Evolutionary conservation across 2,888 invertebrate species (phyloP), one percentile per base, ranked within the genome.

Genomic region (Mythimna lalbum): DNA sequence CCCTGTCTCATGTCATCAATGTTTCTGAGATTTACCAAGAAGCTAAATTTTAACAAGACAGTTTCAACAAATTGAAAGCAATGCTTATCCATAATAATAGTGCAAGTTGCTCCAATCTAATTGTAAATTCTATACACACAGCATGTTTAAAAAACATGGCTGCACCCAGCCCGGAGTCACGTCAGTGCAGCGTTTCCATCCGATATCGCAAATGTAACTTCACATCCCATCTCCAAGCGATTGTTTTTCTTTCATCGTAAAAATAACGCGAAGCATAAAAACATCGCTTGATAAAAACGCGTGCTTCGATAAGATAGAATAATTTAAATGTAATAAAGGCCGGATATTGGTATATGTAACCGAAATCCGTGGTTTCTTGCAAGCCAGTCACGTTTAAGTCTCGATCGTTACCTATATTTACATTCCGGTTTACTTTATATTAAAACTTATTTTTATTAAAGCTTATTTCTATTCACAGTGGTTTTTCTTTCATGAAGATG

Each of bases 391-490:
- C 82, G 84, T 84, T 69, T 76, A 55, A 68, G 63, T 43, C 64
- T 73, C 74, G 66, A 81, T 81, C 85, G 78, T 84, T 82, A 79
- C 76, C 63, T 64, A 69, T 81, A 84, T 81, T 78, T 82, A 71
- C 76, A 78, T 78, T 71, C 66, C 27, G 73, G 76, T 83, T 84
- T 83, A 76, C 75, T 80, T 83, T 84, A 81, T 83, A 83, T 83
- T 84, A 84, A 84, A 84, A 84, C 83, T 72, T 84, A 84, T 84
- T 82, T 78, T 82, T 79, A 84, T 75, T 81, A 73, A 82, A 82
- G 73, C 78, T 76, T 84, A 73, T 82, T 68, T 84, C 73, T 82
- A 82, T 84, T 82, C 84, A 80, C 66, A 31, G 33, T 56, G 47
- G 61, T 60, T 47, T 76, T 69, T 76, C 59, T 72, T 73, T 76